phyloP scores from a whole-genome alignment of 2,888 invertebrate genomes.

The Hydroisotoma schaefferi region DNA sequence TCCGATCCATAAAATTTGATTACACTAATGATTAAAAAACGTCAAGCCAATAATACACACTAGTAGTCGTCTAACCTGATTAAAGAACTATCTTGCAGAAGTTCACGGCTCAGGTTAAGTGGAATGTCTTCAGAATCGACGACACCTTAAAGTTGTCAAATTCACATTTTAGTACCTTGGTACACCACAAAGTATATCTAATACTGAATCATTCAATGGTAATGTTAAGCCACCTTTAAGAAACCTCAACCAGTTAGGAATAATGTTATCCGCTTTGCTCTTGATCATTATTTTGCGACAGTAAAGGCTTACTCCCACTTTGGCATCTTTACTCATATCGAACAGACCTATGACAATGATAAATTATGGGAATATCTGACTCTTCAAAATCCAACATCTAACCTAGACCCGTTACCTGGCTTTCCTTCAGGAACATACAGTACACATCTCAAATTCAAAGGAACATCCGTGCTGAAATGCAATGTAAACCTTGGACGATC shows the following conservation, averaged over 20 bases:
- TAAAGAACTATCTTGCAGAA: conserved; percentile 87
- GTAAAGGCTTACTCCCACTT: conserved; percentile 83
- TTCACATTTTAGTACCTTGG: not conserved
- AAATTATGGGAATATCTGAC: not conserved
- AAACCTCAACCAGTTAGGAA: conserved; percentile 94
- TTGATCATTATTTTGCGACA: conserved; percentile 90
- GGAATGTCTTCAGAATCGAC: conserved; percentile 99
- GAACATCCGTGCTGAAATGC: conserved; percentile 90
- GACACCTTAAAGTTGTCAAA: conserved; percentile 62
- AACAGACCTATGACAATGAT: conserved; percentile 64
- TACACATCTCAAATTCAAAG: conserved; percentile 82
- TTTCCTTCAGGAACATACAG: conserved; percentile 92
- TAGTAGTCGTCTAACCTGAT: conserved; percentile 61
- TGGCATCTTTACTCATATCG: conserved; percentile 80
- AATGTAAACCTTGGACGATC: conserved; percentile 84
- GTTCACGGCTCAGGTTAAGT: conserved; percentile 89
- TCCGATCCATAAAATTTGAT: conserved; percentile 20
- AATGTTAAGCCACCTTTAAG: conserved; percentile 67
- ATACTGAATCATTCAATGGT: not conserved
- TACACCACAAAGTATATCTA: not conserved
- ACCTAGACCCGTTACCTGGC: conserved; percentile 63
- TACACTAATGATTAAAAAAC: not conserved
- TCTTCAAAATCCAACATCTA: no score
- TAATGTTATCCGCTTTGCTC: conserved; percentile 79
- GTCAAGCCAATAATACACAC: not conserved